Conservation (phyloP, 1,140 invertebrate species). For the Argopecten irradians region DNA sequence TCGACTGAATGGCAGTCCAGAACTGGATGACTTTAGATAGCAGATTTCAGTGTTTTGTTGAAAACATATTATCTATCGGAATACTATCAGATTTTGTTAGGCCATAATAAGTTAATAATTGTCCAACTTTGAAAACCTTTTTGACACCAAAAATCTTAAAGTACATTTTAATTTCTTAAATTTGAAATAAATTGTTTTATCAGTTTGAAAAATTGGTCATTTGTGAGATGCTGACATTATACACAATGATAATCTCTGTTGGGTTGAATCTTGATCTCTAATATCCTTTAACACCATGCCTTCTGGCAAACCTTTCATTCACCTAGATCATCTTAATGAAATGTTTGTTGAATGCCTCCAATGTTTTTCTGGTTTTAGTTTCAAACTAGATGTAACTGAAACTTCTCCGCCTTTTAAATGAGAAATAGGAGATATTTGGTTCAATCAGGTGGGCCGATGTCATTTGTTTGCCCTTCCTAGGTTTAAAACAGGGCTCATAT, state of each 20-base stretch:
- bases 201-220: neutral
- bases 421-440: constrained; percentile 1
- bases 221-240: neutral
- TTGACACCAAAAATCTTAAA: neutral
- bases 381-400: neutral
- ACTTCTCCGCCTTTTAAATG: neutral
- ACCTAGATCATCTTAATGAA: neutral
- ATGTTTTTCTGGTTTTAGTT: neutral
- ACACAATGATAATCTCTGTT: neutral
- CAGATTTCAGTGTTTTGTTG: too few relatives aligned
- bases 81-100: too few relatives aligned
- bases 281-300: neutral
- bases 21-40: too few relatives aligned
- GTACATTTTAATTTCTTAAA: neutral
- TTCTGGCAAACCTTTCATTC: neutral
- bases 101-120: too few relatives aligned
- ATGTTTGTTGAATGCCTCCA: neutral
- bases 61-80: too few relatives aligned
- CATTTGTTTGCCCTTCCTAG: neutral
- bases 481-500: neutral
- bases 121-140: neutral
- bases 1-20: too few relatives aligned
- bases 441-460: neutral
- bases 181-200: neutral
- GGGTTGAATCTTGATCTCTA: neutral